A percentile compares a stretch with the other conserved stretches of the same genome.
These are phyloP conservation scores for Halictus rubicundus DNA, from an alignment of 1,140 invertebrate species.

Conservation along the genomic window DNA sequence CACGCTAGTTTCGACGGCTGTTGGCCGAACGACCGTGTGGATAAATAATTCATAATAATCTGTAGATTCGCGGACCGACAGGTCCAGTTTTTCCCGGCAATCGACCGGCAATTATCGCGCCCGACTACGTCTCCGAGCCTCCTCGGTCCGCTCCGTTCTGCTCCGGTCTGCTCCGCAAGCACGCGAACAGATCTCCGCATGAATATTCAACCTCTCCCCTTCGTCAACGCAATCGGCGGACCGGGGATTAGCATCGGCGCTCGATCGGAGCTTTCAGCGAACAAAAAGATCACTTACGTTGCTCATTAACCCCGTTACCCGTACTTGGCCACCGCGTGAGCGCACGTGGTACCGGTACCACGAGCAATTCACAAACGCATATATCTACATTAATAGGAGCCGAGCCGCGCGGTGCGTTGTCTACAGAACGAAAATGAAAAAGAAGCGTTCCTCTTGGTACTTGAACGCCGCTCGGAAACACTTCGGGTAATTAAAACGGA, in stretches of 20 bases:
- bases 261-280: slow-evolving; percentile 51
- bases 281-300: slow-evolving; percentile 41
- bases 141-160: background rate
- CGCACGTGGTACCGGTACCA: slow-evolving; percentile 20
- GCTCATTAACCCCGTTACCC: slow-evolving; percentile 61
- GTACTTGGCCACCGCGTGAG: slow-evolving; percentile 53
- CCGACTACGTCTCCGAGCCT: background rate
- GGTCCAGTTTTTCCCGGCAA: background rate
- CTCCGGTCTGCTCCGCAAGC: too few relatives aligned
- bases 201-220: slow-evolving; percentile 52
- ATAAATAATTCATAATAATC: slow-evolving; percentile 43
- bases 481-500: too few relatives aligned
- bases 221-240: slow-evolving; percentile 31
- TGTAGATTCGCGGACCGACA: background rate
- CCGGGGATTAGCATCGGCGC: slow-evolving; percentile 35
- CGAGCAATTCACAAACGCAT: slow-evolving; percentile 49
- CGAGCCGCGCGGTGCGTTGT: background rate
- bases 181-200: background rate
- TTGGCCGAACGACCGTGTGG: background rate
- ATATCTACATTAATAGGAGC: slow-evolving; percentile 53
- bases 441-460: too few relatives aligned
- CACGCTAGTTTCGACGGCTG: too few relatives aligned
- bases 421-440: too few relatives aligned
- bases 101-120: background rate
- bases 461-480: too few relatives aligned